A percentile compares a stretch with the other conserved stretches of the same genome.
Evolutionary conservation across 2,797 vertebrate genomes (phyloP).

Genomic region (Sebastiscus albofasciatus): DNA sequence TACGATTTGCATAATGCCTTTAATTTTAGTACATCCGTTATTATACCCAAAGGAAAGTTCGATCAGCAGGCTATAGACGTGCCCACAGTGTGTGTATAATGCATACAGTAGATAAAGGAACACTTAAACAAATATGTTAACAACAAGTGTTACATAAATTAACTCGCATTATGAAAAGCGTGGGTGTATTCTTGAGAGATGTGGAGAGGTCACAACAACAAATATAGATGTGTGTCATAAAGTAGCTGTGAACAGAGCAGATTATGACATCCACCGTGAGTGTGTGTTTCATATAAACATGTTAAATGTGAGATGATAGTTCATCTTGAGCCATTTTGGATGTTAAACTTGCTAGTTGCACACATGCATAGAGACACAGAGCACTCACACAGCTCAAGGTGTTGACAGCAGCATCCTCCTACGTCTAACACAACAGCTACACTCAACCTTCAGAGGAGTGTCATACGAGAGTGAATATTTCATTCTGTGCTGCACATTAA

Average conservation of each 20-base stretch:
- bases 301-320: conserved; percentile 19
- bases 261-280: neutral
- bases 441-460: conserved; percentile 16
- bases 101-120: conserved; percentile 53
- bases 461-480: conserved; percentile 54
- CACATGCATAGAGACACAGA: neutral
- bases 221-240: conserved; percentile 21
- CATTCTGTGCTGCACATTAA: conserved; percentile 56
- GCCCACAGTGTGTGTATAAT: conserved; percentile 49
- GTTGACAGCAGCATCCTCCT: conserved; percentile 37
- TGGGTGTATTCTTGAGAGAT: conserved; percentile 36
- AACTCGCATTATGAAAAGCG: conserved; percentile 41
- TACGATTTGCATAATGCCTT: conserved; percentile 77
- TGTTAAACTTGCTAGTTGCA: conserved; percentile 36
- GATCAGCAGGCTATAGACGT: conserved; percentile 61
- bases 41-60: conserved; percentile 69
- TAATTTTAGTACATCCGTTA: conserved; percentile 70
- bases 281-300: neutral
- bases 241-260: neutral
- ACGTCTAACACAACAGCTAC: conserved; percentile 16
- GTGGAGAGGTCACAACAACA: conserved; percentile 14
- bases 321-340: conserved; percentile 41
- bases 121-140: conserved; percentile 69
- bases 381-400: conserved; percentile 30
- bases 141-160: conserved; percentile 59